A percentile compares a stretch with the other conserved stretches of the same genome.
These are phyloP conservation scores for Microctonus hyperodae DNA, from an alignment of 2,888 invertebrate species.

Conservation along the genomic window DNA sequence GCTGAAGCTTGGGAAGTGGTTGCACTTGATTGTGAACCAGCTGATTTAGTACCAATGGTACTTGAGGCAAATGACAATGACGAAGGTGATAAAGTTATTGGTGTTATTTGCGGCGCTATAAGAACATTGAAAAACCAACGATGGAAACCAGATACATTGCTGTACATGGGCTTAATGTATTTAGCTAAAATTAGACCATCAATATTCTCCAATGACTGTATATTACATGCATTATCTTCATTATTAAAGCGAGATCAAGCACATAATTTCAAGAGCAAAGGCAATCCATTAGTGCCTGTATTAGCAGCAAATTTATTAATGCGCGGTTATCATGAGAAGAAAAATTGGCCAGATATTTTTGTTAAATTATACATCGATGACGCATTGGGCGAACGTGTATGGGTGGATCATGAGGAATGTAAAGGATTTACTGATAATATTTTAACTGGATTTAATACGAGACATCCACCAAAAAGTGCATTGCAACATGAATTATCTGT, in stretches of 20 bases:
- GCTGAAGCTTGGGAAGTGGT: constrained; percentile 75
- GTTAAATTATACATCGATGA: constrained; percentile 95
- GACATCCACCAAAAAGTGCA: constrained; percentile 75
- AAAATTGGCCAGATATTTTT: constrained; percentile 91
- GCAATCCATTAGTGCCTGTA: constrained; percentile 81
- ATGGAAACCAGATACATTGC: constrained; percentile 80
- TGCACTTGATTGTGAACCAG: constrained; percentile 82
- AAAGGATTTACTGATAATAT: constrained; percentile 92
- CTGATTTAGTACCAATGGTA: constrained; percentile 78
- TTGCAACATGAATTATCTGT: constrained; percentile 68
- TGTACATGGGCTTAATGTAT: constrained; percentile 81
- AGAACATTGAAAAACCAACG: constrained; percentile 79
- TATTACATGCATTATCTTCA: constrained; percentile 81
- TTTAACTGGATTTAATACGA: constrained; percentile 83
- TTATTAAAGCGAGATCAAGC: constrained; percentile 78
- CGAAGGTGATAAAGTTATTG: constrained; percentile 81
- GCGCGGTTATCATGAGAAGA: constrained; percentile 81
- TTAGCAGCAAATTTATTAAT: constrained; percentile 85
- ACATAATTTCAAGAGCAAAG: constrained; percentile 78
- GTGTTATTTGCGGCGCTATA: constrained; percentile 87
- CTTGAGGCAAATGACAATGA: constrained; percentile 78
- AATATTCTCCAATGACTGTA: constrained; percentile 78
- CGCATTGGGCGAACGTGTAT: constrained; percentile 89
- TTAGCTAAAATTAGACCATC: constrained; percentile 81
- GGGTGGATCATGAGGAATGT: constrained; percentile 93